These are phyloP conservation scores for Plagodis dolabraria DNA, from an alignment of 2,888 invertebrate species.

Conservation along the genomic window DNA sequence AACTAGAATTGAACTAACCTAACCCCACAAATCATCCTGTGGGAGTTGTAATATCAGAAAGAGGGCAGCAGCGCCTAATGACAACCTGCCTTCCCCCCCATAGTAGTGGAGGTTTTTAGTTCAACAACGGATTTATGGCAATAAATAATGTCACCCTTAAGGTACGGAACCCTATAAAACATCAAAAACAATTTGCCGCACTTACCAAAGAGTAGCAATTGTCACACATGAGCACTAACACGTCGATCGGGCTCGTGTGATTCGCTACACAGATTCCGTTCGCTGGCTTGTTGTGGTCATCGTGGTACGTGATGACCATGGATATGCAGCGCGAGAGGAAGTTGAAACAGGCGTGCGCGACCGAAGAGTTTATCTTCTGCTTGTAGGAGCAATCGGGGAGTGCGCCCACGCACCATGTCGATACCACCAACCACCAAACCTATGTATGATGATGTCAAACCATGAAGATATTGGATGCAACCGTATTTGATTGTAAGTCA, in stretches of 20 bases:
- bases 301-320: slow-evolving; percentile 94
- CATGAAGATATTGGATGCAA: neutral
- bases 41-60: no score
- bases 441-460: slow-evolving; percentile 57
- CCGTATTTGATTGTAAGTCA: neutral
- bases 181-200: slow-evolving; percentile 39
- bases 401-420: slow-evolving; percentile 94
- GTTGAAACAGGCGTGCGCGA: slow-evolving; percentile 96
- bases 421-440: slow-evolving; percentile 94
- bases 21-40: no score
- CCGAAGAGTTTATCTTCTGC: slow-evolving; percentile 90
- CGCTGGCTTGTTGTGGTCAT: slow-evolving; percentile 93
- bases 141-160: no score
- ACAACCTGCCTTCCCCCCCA: no score
- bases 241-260: slow-evolving; percentile 99
- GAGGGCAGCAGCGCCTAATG: no score
- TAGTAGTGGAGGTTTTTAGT: no score
- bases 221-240: slow-evolving; percentile 97
- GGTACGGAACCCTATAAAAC: neutral
- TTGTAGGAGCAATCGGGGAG: slow-evolving; percentile 92
- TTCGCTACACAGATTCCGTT: slow-evolving; percentile 98
- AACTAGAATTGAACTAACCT: no score
- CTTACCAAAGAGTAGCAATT: slow-evolving; percentile 98
- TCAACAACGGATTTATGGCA: no score
- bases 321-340: slow-evolving; percentile 97